Evolutionary conservation across 2,113 vertebrate genomes (phyloP), one percentile per base, ranked within the genome.

Genomic region (Catharus minimus): DNA sequence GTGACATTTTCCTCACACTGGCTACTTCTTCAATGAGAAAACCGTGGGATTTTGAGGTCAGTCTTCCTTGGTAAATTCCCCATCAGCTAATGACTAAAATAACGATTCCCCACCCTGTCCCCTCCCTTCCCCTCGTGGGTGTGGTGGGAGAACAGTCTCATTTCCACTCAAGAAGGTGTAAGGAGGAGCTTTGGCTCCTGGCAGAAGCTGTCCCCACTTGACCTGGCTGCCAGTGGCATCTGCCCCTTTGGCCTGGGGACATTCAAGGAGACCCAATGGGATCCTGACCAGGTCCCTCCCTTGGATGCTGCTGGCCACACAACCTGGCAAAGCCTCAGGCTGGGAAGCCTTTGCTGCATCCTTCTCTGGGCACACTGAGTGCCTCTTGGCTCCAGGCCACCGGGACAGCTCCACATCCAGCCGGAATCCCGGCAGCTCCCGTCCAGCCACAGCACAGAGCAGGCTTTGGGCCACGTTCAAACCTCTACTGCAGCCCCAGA

Each of bases 111-210:
- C 94, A 93, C 93, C 94, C 95, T 90, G 90, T 90, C 86, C 86
- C 92, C 93, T 96, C 95, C 95, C 94, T 96, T 96, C 91, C 93
- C 82, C 90, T 94, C 43, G 1, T 88, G 95, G 95, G 93, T 95
- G 94, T 95, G 95, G 94, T 96, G 89, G 56, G 58, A 91, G 79
- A 91, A 68, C 73, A 89, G 82, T 89, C 90, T 95, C 88, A 94
- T 95, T 96, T 92, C 93, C 93, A 95, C 87, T 88, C 85, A 77
- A 95, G 93, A 95, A 95, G 95, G 95, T 96, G 79, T 44, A 57
- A 96, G 92, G 93, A 95, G 85, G 94, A 96, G 93, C 88, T 94
- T 28, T 96, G 95, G 89, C 95, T 94, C 58, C 43, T 1, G 19
- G 58, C 73, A 49, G 69, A 91, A 91, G 82, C 85, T 94, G 95